Conservation (phyloP, 1,140 invertebrate species). For the Calephelis nemesis region DNA sequence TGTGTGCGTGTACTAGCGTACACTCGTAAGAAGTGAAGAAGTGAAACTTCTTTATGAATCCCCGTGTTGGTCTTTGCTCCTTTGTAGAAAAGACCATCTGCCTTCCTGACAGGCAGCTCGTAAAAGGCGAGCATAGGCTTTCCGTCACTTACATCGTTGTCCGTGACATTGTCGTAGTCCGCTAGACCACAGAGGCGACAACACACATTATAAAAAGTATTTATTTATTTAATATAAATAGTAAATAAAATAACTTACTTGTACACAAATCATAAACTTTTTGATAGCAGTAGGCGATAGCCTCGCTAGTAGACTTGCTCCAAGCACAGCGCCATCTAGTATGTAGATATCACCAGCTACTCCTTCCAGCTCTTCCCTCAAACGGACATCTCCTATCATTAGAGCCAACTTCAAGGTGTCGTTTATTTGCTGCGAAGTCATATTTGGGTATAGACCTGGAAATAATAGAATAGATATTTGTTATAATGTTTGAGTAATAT, state of each 20-base stretch:
- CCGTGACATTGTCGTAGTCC: too few species aligned
- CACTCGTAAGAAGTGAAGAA: too few species aligned
- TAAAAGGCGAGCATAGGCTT: too few species aligned
- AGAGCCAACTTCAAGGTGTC: conserved; percentile 89
- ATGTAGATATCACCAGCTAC: conserved; percentile 91
- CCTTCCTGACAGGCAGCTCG: too few species aligned
- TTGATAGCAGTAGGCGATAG: conserved; percentile 87
- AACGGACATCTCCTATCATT: conserved; percentile 90
- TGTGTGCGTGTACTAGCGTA: too few species aligned
- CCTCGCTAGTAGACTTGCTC: conserved; percentile 86
- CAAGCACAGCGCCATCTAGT: conserved; percentile 86
- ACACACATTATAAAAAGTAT: too few species aligned
- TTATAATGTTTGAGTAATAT: not conserved
- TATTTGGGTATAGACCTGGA: conserved; percentile 59
- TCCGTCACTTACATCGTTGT: too few species aligned
- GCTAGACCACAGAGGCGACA: too few species aligned
- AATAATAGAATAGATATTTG: not conserved
- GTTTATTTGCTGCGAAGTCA: conserved; percentile 67
- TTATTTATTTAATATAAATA: not conserved
- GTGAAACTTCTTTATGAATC: too few species aligned
- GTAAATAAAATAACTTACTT: conserved; percentile 63
- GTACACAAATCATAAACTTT: conserved; percentile 90
- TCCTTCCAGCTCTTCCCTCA: conserved; percentile 86
- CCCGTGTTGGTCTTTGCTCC: too few species aligned
- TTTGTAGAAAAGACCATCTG: too few species aligned